Evolutionary conservation across 2,888 invertebrate genomes (phyloP), one percentile per base, ranked within the genome.

Genomic region (Gastrophysa polygoni): DNA sequence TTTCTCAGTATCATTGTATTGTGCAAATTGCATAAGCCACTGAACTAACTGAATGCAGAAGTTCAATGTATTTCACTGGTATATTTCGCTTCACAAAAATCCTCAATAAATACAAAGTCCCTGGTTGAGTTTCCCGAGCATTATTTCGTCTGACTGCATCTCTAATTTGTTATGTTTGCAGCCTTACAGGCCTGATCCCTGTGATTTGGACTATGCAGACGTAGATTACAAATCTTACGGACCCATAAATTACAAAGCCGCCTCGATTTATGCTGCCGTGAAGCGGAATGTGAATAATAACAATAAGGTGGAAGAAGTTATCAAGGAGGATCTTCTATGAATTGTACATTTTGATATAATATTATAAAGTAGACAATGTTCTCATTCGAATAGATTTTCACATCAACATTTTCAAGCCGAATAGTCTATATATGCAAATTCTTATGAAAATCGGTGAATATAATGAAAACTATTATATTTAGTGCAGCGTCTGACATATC

Each of bases 161-260:
- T 29, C n/a, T 34, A 8, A 32, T 18, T 1, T 2, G 18, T 51
- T 67, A 66, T 60, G 52, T 73, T 81, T 80, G 48, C 86, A 95
- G 95, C 92, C 94, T 69, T 90, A 90, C 83, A 87, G 87, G 82
- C 89, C 92, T 69, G 89, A 91, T 77, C 85, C 84, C 77, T 85
- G 86, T 80, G 94, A 95, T 82, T 85, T 95, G 82, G 92, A 92
- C 77, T 95, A 95, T 82, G 95, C 95, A 64, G 95, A 95, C 81
- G 91, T 93, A 74, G 94, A 95, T 81, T 89, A 93, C 82, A 89
- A 91, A 78, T 92, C 92, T 75, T 95, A 95, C 82, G 95, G 95
- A 71, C 95, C 95, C 50, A 94, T 95, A 80, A 92, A 95, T 83
- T 95, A 95, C 83, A 95, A 95, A 79, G 91, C 91, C 66, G 94